phyloP scores from a whole-genome alignment of 2,888 invertebrate genomes.

The Gymnoscelis rufifasciata region DNA sequence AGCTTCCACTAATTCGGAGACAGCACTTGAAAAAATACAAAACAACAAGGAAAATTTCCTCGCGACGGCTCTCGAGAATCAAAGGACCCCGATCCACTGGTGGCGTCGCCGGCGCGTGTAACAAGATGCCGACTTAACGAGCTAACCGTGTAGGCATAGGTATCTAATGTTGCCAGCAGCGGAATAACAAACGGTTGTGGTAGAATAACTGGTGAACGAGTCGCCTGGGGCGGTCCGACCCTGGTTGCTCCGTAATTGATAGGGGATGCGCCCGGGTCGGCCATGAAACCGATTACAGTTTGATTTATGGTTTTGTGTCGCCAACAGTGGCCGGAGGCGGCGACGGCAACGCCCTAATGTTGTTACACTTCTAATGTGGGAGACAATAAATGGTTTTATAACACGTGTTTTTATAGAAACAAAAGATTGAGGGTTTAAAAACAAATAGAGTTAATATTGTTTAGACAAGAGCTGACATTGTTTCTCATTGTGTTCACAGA shows the following conservation, averaged over 20 bases:
- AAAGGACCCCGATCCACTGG: constrained; percentile 54
- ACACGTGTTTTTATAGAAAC: constrained; percentile 19
- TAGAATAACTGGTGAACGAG: constrained; percentile 24
- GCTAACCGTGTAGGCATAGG: constrained; percentile 50
- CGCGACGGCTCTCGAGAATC: constrained; percentile 48
- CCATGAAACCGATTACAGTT: constrained; percentile 33
- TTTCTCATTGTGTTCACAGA: too few species aligned
- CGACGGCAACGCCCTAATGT: constrained; percentile 33
- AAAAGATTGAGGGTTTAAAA: neutral
- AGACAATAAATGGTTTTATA: constrained; percentile 24
- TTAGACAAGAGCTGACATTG: too few species aligned
- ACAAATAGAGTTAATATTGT: too few species aligned
- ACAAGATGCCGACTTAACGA: constrained; percentile 60
- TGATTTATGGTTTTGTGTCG: constrained; percentile 43
- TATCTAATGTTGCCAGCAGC: constrained; percentile 49
- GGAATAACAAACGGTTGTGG: constrained; percentile 28
- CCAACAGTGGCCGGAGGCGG: constrained; percentile 35
- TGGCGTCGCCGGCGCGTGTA: constrained; percentile 48
- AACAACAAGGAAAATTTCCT: constrained; percentile 47
- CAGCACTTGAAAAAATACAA: constrained; percentile 51
- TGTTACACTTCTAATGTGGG: constrained; percentile 28
- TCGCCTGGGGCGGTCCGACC: constrained; percentile 29
- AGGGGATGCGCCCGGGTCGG: constrained; percentile 36
- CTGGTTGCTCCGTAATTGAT: constrained; percentile 34
- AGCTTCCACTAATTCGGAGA: constrained; percentile 57